Evolutionary conservation across 2,888 invertebrate genomes (phyloP).

Genomic region (Meteorus colon): DNA sequence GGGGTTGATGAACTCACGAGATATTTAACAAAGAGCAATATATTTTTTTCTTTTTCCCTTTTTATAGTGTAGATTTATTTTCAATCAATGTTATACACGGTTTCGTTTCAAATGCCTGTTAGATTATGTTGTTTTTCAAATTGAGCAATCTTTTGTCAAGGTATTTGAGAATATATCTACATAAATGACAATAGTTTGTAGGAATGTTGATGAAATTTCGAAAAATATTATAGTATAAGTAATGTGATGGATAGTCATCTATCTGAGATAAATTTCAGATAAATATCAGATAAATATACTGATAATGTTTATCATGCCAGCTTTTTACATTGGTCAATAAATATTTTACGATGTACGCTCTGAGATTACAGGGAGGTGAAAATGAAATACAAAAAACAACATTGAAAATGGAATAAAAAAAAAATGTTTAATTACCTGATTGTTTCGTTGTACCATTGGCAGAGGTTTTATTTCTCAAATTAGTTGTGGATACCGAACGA

Average conservation of each 20-base stretch:
- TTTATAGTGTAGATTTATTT: not conserved
- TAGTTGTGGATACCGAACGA: conserved; percentile 30
- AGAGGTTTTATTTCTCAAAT: conserved; percentile 17
- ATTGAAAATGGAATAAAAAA: not conserved
- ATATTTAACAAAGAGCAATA: not conserved
- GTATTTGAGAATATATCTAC: not conserved
- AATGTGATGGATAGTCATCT: not conserved
- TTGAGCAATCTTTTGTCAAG: not conserved
- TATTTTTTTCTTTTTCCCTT: not conserved
- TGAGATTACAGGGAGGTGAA: not conserved
- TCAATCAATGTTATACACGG: not conserved
- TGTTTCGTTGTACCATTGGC: conserved; percentile 38
- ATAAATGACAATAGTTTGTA: not conserved
- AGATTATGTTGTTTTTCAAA: not conserved
- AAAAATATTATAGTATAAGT: not conserved
- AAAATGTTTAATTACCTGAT: conserved; percentile 25
- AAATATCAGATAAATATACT: not conserved
- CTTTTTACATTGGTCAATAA: not conserved
- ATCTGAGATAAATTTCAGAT: not conserved
- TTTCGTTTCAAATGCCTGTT: not conserved
- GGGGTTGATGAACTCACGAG: conserved; percentile 9
- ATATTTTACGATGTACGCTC: conserved; percentile 20
- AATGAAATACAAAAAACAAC: not conserved
- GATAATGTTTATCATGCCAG: not conserved
- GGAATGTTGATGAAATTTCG: not conserved